Evolutionary conservation across 2,888 invertebrate genomes (phyloP).

Genomic region (Lasioglossum lativentre): DNA sequence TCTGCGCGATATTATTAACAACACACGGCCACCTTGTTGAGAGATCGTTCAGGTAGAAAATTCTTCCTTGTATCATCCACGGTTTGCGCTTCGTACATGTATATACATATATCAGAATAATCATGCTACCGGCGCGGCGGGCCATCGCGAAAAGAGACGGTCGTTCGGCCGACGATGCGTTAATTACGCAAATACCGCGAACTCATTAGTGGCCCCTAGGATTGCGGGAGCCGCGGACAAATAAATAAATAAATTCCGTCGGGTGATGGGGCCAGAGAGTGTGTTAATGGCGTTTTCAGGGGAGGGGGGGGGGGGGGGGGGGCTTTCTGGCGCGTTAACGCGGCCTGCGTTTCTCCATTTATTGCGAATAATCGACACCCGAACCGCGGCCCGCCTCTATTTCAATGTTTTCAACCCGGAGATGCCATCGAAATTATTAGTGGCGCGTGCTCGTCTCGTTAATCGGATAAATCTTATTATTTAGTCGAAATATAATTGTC

Average conservation of each 20-base stretch:
- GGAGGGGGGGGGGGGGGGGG: background rate
- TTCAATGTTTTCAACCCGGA: background rate
- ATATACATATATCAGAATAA: background rate
- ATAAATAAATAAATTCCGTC: constrained; percentile 48
- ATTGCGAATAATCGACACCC: background rate
- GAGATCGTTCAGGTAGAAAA: background rate
- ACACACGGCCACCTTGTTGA: background rate
- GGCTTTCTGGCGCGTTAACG: background rate
- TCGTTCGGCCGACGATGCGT: constrained; percentile 20
- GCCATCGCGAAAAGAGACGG: constrained; percentile 9
- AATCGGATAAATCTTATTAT: background rate
- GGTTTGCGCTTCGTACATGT: background rate
- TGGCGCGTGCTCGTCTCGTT: background rate
- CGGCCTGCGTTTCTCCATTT: background rate
- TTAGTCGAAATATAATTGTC: background rate
- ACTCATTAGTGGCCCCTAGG: constrained; percentile 24
- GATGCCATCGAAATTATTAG: background rate
- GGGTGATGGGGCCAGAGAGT: background rate
- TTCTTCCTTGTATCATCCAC: background rate
- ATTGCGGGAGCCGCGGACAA: constrained; percentile 20
- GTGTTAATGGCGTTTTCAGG: background rate
- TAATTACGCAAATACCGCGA: constrained; percentile 44
- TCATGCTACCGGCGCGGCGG: background rate
- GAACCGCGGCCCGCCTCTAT: background rate
- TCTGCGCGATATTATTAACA: background rate